Base-by-base conservation (phyloP, 2,888 invertebrate species). In the Dendrolimus houi region DNA sequence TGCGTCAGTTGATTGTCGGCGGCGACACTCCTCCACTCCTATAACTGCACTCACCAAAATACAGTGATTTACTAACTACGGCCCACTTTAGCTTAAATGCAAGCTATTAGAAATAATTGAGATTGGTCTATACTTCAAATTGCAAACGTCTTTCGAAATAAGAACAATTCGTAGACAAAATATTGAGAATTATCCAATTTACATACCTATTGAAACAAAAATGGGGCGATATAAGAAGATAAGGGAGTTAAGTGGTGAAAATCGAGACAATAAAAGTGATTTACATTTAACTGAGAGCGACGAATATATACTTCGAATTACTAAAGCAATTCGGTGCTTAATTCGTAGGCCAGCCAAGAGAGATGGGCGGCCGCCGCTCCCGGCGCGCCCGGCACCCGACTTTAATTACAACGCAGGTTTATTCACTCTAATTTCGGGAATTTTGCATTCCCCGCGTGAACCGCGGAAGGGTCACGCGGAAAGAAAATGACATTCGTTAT, bases 401-500 rank as follows among this genome's bases (percentile, higher is more conserved):
- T 90, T 89, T 89, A 90, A 89, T 90, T 89, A 89, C 86, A 84
- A 82, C 81, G 79, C 81, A 85, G 88, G 87, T 89, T 88, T 86
- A 87, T 87, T 86, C 86, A 81, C 81, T 87, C 87, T 88, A 88
- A 90, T 89, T 89, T 88, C 75, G 82, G 79, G 79, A 88, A 85
- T 87, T 90, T 89, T 81, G 85, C 87, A 90, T 89, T 88, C 89
- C 78, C 77, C 74, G 79, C 87, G 87, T 83, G 87, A 86, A 87
- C 87, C 87, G 78, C 88, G 86, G 82, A 87, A 89, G 89, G 90
- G 88, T 89, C 88, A 85, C 82, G 76, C 75, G 70, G 77, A 87
- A 88, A 89, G 89, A 89, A 89, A 90, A 89, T 87, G 89, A 87
- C 88, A 90, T 89, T 87, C 83, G 84, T 89, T 89, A 90, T 89